These are phyloP conservation scores for Planococcus citri DNA, from an alignment of 1,140 invertebrate species.

Conservation along the genomic window DNA sequence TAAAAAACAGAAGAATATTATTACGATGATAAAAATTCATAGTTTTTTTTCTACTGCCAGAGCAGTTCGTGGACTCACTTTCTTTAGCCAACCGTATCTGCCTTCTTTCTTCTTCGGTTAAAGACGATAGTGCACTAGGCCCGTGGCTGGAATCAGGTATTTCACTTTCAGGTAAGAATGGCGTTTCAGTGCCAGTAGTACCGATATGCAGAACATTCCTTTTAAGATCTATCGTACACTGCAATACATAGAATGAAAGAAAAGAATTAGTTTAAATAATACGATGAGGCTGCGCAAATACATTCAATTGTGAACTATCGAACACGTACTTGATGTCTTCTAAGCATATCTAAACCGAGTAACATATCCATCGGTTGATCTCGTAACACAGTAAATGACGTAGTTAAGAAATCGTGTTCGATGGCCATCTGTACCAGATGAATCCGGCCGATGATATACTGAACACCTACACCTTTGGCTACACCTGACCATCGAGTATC, in stretches of 20 bases:
- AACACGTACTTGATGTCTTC: constrained; percentile 72
- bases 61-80: not conserved
- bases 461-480: constrained; percentile 87
- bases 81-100: not conserved
- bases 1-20: not conserved
- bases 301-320: not conserved
- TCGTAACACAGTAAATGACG: constrained; percentile 94
- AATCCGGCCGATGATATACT: constrained; percentile 88
- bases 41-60: not conserved
- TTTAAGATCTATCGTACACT: constrained; percentile 89
- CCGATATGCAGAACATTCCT: constrained; percentile 80
- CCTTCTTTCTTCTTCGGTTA: constrained; percentile 12
- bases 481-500: constrained; percentile 90
- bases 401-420: constrained; percentile 81
- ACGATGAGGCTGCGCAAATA: not conserved
- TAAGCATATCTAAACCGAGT: constrained; percentile 92
- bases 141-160: constrained; percentile 48
- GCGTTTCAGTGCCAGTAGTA: constrained; percentile 86
- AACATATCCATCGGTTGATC: constrained; percentile 98
- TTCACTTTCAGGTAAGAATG: constrained; percentile 78
- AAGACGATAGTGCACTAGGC: not conserved
- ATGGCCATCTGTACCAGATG: constrained; percentile 97
- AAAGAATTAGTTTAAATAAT: constrained; percentile 21
- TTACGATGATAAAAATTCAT: not conserved
- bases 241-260: no score